These are phyloP conservation scores for Mixornis gularis DNA, from an alignment of 2,113 vertebrate species.

Conservation along the genomic window DNA sequence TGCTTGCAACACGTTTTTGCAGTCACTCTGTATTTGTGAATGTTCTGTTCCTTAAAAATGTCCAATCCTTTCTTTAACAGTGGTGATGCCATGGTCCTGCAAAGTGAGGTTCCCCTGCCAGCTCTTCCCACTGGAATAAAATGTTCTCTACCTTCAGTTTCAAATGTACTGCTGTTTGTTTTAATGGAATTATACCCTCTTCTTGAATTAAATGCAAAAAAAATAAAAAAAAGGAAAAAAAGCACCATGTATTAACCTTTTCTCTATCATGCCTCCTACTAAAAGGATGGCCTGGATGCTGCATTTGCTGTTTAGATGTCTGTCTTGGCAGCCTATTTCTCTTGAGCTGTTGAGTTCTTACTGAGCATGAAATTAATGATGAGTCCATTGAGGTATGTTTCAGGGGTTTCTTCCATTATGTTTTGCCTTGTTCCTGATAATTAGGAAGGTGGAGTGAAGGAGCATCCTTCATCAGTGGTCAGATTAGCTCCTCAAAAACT, in stretches of 20 bases:
- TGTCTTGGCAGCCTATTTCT: background rate
- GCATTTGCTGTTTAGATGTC: background rate
- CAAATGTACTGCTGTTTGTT: background rate
- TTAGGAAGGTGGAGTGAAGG: background rate
- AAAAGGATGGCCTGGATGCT: background rate
- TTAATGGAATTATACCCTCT: background rate
- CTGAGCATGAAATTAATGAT: background rate
- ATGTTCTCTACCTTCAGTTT: background rate
- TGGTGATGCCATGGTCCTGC: background rate
- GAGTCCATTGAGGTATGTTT: background rate
- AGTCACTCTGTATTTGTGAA: background rate
- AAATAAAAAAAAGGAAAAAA: background rate
- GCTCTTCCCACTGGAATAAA: background rate
- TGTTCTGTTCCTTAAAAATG: background rate
- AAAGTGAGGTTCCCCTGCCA: background rate
- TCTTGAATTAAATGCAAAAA: background rate
- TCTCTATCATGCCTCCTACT: background rate
- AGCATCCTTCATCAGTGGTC: background rate
- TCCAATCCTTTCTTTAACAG: background rate
- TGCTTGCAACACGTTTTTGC: background rate
- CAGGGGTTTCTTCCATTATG: background rate
- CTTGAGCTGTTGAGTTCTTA: background rate
- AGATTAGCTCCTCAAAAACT: background rate
- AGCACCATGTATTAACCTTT: background rate
- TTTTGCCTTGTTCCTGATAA: background rate